A percentile compares a stretch with the other conserved stretches of the same genome.
These are phyloP conservation scores for Steinernema carpocapsae DNA, from an alignment of 2,888 invertebrate genomes.

Conservation along the genomic window DNA sequence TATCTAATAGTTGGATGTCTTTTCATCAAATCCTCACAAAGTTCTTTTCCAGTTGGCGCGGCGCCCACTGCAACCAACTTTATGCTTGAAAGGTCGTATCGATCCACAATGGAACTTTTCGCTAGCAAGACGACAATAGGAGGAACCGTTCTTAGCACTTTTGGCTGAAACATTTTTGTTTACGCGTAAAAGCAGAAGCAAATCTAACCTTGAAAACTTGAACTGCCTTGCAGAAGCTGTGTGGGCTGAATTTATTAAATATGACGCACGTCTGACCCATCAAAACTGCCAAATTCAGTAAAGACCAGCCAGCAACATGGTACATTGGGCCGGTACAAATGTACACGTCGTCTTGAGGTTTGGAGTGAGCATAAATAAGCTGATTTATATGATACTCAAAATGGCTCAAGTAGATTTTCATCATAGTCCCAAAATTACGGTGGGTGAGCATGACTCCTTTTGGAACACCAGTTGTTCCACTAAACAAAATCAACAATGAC, in stretches of 20 bases:
- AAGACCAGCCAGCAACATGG: constrained; percentile 45
- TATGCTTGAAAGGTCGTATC: constrained; percentile 80
- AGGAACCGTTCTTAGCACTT: constrained; percentile 77
- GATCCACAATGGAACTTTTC: constrained; percentile 76
- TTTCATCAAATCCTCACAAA: constrained; percentile 59
- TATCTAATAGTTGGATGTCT: constrained; percentile 54
- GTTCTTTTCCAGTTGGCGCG: constrained; percentile 64
- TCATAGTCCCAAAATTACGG: constrained; percentile 13
- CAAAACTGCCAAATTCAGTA: constrained; percentile 39
- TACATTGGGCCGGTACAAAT: neutral
- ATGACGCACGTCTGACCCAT: constrained; percentile 46
- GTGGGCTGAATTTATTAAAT: constrained; percentile 42
- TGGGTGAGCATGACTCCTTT: constrained; percentile 40
- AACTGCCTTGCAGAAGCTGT: constrained; percentile 41
- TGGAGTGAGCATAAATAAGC: constrained; percentile 6
- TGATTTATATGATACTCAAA: neutral
- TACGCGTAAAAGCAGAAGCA: too few relatives aligned
- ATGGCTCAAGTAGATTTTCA: neutral
- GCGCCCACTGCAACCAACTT: constrained; percentile 70
- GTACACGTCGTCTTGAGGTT: neutral
- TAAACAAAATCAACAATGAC: neutral
- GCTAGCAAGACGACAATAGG: constrained; percentile 81
- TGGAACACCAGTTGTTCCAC: constrained; percentile 38
- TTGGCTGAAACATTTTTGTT: too few relatives aligned
- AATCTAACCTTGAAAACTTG: constrained; percentile 46